Conservation (phyloP, 2,113 vertebrate species). For the Xerus inauris region DNA sequence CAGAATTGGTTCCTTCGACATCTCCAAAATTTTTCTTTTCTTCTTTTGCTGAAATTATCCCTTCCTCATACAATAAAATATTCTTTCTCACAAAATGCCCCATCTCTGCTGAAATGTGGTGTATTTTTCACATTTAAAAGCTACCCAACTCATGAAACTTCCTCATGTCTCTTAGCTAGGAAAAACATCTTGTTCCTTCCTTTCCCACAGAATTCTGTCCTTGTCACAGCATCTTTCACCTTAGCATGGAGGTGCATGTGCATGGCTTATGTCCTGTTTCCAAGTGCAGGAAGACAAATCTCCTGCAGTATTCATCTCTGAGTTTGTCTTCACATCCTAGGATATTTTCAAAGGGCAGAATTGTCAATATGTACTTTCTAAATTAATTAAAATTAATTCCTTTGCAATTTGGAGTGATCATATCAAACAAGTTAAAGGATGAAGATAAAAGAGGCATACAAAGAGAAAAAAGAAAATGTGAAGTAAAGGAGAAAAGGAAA, state of each 20-base stretch:
- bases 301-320: not conserved
- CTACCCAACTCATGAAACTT: not conserved
- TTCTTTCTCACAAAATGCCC: not conserved
- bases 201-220: not conserved
- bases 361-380: not conserved
- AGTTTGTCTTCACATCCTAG: not conserved
- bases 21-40: not conserved
- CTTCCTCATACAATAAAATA: not conserved
- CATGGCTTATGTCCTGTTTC: not conserved
- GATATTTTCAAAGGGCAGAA: not conserved
- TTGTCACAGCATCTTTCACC: not conserved
- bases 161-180: not conserved
- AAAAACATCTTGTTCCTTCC: not conserved
- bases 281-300: not conserved
- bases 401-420: not conserved
- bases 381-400: slow-evolving; percentile 13
- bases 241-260: not conserved
- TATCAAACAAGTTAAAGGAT: not conserved
- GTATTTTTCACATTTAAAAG: not conserved
- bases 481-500: not conserved
- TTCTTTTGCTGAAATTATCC: not conserved
- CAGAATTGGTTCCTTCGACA: not conserved
- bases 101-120: not conserved
- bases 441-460: not conserved
- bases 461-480: not conserved